Evolutionary conservation across 2,113 vertebrate genomes (phyloP).

Genomic region (Poecile atricapillus): DNA sequence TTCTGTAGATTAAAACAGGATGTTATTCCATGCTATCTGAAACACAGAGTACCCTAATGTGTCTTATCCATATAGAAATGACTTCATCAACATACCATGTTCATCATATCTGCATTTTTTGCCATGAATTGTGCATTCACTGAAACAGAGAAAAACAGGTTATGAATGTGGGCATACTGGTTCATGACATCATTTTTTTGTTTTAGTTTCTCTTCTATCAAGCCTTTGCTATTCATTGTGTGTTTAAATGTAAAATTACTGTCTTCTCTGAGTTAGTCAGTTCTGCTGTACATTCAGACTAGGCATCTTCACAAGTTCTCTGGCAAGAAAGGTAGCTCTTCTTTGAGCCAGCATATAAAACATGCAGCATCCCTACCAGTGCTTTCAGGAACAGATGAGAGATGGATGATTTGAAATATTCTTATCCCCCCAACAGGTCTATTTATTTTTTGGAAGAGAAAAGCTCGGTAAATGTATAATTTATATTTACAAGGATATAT

Average conservation of each 20-base stretch:
- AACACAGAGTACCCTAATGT: not conserved
- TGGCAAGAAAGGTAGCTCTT: not conserved
- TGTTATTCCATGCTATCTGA: not conserved
- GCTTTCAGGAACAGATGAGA: not conserved
- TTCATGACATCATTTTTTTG: not conserved
- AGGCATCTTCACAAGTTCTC: not conserved
- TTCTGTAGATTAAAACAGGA: conserved; percentile 60
- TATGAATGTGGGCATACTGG: not conserved
- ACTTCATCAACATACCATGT: conserved; percentile 45
- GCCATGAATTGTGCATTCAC: conserved; percentile 45
- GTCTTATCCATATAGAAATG: not conserved
- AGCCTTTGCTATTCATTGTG: not conserved
- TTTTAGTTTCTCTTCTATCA: not conserved
- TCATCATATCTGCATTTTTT: conserved; percentile 54
- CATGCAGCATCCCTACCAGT: not conserved
- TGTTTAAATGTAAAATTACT: not conserved
- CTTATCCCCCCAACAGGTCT: not conserved
- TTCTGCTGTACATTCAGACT: not conserved
- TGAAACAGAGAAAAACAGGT: not conserved
- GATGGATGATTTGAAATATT: not conserved
- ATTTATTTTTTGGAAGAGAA: not conserved
- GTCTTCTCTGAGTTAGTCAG: not conserved
- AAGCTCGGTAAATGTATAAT: not conserved
- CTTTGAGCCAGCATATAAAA: not conserved
- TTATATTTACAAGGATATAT: not conserved